phyloP scores from a whole-genome alignment of 1,140 invertebrate genomes.

The Agraylea sexmaculata region DNA sequence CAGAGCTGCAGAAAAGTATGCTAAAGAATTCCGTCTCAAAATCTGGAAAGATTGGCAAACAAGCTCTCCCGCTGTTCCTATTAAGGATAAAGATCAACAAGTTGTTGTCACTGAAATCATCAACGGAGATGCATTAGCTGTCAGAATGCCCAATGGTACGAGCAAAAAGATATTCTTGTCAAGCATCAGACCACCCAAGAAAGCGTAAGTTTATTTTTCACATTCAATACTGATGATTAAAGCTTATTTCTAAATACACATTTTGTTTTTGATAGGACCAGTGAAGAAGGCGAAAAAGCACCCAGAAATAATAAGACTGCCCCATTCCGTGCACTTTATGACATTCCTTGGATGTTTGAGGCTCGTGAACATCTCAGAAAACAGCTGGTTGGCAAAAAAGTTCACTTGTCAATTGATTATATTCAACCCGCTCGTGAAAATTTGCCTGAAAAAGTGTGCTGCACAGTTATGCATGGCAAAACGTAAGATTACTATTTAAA shows the following conservation, averaged over 20 bases:
- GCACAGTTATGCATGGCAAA: constrained; percentile 76
- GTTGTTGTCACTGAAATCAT: constrained; percentile 86
- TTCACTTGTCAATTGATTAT: constrained; percentile 90
- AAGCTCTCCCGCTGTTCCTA: constrained; percentile 50
- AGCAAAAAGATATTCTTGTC: constrained; percentile 91
- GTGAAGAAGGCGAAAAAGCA: constrained; percentile 52
- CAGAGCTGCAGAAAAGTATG: constrained; percentile 68
- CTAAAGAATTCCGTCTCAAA: constrained; percentile 77
- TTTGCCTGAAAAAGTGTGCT: constrained; percentile 92
- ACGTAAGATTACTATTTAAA: constrained; percentile 48
- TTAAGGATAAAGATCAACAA: constrained; percentile 74
- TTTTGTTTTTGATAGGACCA: constrained; percentile 21
- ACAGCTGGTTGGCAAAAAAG: constrained; percentile 91
- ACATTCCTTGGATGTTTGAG: constrained; percentile 97
- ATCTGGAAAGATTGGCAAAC: constrained; percentile 82
- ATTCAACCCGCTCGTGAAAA: constrained; percentile 87
- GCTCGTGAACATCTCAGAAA: constrained; percentile 94
- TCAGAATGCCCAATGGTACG: constrained; percentile 67
- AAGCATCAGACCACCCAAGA: constrained; percentile 85
- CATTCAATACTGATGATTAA: too few species aligned
- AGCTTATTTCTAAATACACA: background rate
- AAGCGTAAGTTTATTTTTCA: constrained; percentile 35
- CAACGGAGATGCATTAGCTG: constrained; percentile 83
- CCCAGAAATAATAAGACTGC: constrained; percentile 46
- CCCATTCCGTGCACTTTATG: constrained; percentile 80